phyloP scores from a whole-genome alignment of 2,888 invertebrate genomes.

The Sarcophaga carnaria region DNA sequence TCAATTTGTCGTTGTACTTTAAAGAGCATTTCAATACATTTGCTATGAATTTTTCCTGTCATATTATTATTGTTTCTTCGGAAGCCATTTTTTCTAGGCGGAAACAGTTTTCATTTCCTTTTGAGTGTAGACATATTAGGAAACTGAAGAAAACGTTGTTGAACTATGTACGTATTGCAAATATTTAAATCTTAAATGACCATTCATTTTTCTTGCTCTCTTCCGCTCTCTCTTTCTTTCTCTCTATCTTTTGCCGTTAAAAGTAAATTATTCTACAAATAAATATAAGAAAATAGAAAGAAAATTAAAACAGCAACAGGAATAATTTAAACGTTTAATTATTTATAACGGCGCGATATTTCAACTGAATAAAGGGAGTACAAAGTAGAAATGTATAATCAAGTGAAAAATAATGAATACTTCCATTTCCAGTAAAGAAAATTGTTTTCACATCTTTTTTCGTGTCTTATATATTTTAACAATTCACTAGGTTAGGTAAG shows the following conservation, averaged over 20 bases:
- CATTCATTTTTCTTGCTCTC: slow-evolving; percentile 18
- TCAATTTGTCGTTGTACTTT: slow-evolving; percentile 67
- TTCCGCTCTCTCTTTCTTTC: neutral
- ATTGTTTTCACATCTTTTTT: too few relatives aligned
- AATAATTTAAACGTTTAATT: too few relatives aligned
- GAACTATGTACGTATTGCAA: slow-evolving; percentile 36
- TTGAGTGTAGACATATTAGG: slow-evolving; percentile 70
- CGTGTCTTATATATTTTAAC: too few relatives aligned
- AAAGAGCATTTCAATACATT: slow-evolving; percentile 64
- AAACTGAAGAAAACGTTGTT: slow-evolving; percentile 40
- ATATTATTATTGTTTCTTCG: slow-evolving; percentile 68
- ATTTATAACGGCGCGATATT: too few relatives aligned
- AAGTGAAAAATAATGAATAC: too few relatives aligned
- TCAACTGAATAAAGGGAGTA: too few relatives aligned
- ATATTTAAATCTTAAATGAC: slow-evolving; percentile 61
- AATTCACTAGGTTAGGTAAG: too few relatives aligned
- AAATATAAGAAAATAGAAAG: too few relatives aligned
- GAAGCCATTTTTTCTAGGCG: slow-evolving; percentile 72
- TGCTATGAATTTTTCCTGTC: slow-evolving; percentile 71
- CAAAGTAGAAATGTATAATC: too few relatives aligned
- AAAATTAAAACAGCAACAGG: too few relatives aligned
- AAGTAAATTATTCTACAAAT: neutral
- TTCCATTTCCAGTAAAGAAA: too few relatives aligned
- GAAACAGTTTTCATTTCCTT: slow-evolving; percentile 79
- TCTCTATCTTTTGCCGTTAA: neutral